Percentiles rank a stretch among this genome's conserved stretches.
Conservation (phyloP, 2,888 invertebrate genomes). For the Cremastinae sp. region DNA sequence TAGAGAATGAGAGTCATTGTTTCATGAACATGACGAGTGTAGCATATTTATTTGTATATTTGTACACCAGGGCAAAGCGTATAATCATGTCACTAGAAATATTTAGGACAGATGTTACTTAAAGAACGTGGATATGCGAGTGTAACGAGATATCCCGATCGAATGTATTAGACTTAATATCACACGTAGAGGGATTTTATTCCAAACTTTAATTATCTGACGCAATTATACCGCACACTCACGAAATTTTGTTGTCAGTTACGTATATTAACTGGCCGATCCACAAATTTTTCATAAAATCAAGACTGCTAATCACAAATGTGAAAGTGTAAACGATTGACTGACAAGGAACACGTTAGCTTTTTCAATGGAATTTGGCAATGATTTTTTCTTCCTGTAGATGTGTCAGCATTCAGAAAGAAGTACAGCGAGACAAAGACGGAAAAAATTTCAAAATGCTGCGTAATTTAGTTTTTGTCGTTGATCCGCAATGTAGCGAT, state of each 20-base stretch:
- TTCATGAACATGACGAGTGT: conserved; percentile 80
- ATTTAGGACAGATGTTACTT: conserved; percentile 76
- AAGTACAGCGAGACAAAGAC: background rate
- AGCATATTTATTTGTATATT: conserved; percentile 78
- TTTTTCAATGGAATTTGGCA: conserved; percentile 33
- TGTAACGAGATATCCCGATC: conserved; percentile 65
- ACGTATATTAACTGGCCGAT: background rate
- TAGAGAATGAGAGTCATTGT: conserved; percentile 78
- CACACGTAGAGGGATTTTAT: conserved; percentile 71
- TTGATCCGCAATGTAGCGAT: conserved; percentile 40
- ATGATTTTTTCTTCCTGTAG: background rate
- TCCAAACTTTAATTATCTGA: conserved; percentile 72
- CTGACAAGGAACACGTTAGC: conserved; percentile 40
- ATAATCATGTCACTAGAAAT: conserved; percentile 71
- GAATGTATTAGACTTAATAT: conserved; percentile 66
- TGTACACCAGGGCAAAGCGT: conserved; percentile 74
- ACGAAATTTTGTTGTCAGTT: conserved; percentile 62
- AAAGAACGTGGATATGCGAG: conserved; percentile 67
- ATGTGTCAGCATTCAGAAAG: background rate
- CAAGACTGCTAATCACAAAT: conserved; percentile 64
- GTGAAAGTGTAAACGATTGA: conserved; percentile 52
- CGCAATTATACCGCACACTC: conserved; percentile 63
- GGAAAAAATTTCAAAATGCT: conserved; percentile 38
- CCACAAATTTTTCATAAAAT: conserved; percentile 36
- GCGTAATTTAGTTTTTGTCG: conserved; percentile 49